Conservation (phyloP, 2,113 vertebrate genomes). For the Caranx ignobilis region DNA sequence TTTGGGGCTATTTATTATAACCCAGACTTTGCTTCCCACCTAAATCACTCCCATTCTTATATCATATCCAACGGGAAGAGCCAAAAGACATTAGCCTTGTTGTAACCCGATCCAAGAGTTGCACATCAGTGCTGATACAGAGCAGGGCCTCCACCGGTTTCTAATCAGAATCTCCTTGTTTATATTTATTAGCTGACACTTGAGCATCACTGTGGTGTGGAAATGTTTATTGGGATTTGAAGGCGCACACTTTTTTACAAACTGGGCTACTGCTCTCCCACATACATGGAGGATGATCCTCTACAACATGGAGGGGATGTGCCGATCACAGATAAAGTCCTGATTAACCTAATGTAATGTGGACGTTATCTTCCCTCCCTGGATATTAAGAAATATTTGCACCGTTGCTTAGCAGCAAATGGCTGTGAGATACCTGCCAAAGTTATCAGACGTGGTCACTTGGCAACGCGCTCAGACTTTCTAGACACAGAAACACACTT, state of each 20-base stretch:
- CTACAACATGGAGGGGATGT: conserved; percentile 7
- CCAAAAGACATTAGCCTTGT: conserved; percentile 58
- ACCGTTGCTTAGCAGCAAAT: conserved; percentile 55
- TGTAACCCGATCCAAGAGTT: conserved; percentile 60
- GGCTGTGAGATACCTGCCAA: conserved; percentile 21
- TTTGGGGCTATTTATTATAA: conserved; percentile 53
- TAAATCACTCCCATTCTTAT: conserved; percentile 42
- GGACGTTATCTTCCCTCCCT: conserved; percentile 9
- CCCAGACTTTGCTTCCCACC: conserved; percentile 51
- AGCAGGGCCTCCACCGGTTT: conserved; percentile 36
- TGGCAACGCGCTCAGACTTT: conserved; percentile 23
- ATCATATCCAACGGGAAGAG: conserved; percentile 46
- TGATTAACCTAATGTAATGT: conserved; percentile 34
- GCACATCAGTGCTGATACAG: conserved; percentile 52
- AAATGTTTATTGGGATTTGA: conserved; percentile 55
- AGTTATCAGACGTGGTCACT: background rate
- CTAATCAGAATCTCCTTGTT: conserved; percentile 35
- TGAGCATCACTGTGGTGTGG: conserved; percentile 47
- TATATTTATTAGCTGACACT: conserved; percentile 53
- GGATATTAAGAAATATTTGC: conserved; percentile 52
- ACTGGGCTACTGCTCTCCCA: conserved; percentile 41
- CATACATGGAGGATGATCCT: conserved; percentile 23
- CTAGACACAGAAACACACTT: background rate
- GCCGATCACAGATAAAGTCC: conserved; percentile 40
- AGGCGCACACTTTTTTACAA: conserved; percentile 45